A percentile compares a stretch with the other conserved stretches of the same genome.
Conservation (phyloP, 2,888 invertebrate species). For the Trilocha varians region DNA sequence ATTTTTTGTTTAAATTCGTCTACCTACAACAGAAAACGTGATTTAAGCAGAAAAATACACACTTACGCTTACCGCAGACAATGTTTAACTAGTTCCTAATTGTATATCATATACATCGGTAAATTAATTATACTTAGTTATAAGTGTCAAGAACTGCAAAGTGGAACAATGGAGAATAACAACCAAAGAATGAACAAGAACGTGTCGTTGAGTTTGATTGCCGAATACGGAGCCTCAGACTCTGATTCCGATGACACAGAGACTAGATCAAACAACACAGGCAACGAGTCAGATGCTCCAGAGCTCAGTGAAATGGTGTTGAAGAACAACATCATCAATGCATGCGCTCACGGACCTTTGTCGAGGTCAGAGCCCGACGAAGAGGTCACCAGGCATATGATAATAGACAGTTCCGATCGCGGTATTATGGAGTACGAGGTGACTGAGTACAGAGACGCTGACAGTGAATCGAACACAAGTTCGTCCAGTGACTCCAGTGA, state of each 20-base stretch:
- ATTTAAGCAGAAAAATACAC: too few species aligned
- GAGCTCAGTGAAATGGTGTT: conserved; percentile 66
- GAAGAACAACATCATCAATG: conserved; percentile 67
- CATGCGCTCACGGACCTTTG: conserved; percentile 63
- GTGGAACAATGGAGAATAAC: conserved; percentile 57
- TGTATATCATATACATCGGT: background rate
- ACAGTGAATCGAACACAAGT: conserved; percentile 47
- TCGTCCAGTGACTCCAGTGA: conserved; percentile 52
- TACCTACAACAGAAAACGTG: too few species aligned
- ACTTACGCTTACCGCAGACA: background rate
- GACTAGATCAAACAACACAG: conserved; percentile 36
- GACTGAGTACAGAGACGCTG: conserved; percentile 54
- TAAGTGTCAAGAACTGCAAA: background rate
- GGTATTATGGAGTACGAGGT: conserved; percentile 61
- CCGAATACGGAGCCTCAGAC: conserved; percentile 59
- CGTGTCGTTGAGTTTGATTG: conserved; percentile 61
- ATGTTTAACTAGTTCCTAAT: background rate
- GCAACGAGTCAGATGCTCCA: conserved; percentile 49
- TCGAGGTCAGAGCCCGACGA: conserved; percentile 34
- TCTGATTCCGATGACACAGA: conserved; percentile 59
- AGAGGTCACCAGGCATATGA: conserved; percentile 55
- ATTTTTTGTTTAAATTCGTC: too few species aligned
- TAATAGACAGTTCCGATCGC: conserved; percentile 57
- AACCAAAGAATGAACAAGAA: conserved; percentile 60
- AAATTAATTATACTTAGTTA: background rate